Conservation (phyloP, 2,113 vertebrate genomes). For the Puntigrus tetrazona region DNA sequence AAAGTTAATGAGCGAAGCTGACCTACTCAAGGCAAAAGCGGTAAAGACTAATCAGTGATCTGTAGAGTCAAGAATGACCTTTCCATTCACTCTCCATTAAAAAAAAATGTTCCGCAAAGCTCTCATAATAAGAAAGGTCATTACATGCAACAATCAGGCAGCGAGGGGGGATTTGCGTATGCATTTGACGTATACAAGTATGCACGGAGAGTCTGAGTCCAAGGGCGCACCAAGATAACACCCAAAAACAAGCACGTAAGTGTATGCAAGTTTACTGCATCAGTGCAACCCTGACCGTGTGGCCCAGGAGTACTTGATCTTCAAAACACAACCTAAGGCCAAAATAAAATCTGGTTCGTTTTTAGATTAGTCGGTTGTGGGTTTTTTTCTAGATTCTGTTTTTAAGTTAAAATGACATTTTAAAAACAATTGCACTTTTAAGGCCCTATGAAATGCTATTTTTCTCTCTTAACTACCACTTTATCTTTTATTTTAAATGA, state of each 20-base stretch:
- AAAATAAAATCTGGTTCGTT: no score
- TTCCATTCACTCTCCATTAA: constrained; percentile 3
- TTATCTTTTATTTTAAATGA: no score
- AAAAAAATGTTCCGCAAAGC: background rate
- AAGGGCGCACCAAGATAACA: constrained; percentile 40
- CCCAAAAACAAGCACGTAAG: background rate
- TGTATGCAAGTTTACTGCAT: background rate
- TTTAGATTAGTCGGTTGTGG: no score
- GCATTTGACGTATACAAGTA: background rate
- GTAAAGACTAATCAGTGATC: constrained; percentile 29
- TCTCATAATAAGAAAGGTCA: constrained; percentile 37
- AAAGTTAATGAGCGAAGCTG: constrained; percentile 44
- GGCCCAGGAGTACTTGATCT: background rate
- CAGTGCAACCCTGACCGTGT: constrained; percentile 16
- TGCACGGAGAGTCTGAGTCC: constrained; percentile 6
- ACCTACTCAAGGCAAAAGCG: constrained; percentile 31
- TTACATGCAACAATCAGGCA: constrained; percentile 1
- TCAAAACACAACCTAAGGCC: background rate
- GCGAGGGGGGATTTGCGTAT: background rate
- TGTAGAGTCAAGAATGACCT: constrained; percentile 42
- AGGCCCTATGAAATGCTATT: no score
- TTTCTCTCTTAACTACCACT: no score
- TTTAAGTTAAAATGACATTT: no score
- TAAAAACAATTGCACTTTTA: background rate
- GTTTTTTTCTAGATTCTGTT: background rate